Percentiles rank a stretch among this genome's conserved stretches.
Conservation (phyloP, 2,888 invertebrate species). For the Copidosoma aretas region DNA sequence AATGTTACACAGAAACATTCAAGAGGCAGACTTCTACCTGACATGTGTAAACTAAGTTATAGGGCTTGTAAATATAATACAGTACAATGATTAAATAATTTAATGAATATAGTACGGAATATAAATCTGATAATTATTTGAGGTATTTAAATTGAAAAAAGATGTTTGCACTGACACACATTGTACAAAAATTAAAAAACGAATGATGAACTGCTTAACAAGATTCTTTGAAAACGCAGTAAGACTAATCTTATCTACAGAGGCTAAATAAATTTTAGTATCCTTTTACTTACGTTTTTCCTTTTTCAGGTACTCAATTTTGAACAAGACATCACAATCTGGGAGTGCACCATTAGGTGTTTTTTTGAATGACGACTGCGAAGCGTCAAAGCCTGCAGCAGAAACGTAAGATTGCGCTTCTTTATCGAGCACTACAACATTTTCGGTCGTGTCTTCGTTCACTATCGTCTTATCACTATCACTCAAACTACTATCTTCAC, state of each 20-base stretch:
- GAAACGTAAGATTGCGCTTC: not conserved
- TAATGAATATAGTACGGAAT: too few species aligned
- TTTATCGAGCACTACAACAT: slow-evolving; percentile 68
- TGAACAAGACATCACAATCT: not conserved
- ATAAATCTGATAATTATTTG: too few species aligned
- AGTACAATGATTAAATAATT: too few species aligned
- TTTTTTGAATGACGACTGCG: not conserved
- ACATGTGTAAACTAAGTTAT: not conserved
- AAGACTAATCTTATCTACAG: too few species aligned
- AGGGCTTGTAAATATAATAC: too few species aligned
- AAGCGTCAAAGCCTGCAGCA: not conserved
- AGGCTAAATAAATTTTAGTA: not conserved
- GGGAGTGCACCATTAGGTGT: not conserved
- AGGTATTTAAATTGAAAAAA: too few species aligned
- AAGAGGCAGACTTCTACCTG: too few species aligned
- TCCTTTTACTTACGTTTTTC: slow-evolving; percentile 22
- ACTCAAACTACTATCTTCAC: slow-evolving; percentile 78
- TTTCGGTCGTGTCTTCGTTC: slow-evolving; percentile 66
- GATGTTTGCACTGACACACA: too few species aligned
- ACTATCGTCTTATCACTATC: slow-evolving; percentile 75
- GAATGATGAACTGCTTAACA: too few species aligned
- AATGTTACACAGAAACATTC: too few species aligned
- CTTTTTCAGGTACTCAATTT: slow-evolving; percentile 1
- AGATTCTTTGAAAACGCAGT: too few species aligned
- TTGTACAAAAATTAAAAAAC: too few species aligned